A percentile compares a stretch with the other conserved stretches of the same genome.
phyloP scores from a whole-genome alignment of 2,797 vertebrate genomes.

The Peromyscus melanophrys region DNA sequence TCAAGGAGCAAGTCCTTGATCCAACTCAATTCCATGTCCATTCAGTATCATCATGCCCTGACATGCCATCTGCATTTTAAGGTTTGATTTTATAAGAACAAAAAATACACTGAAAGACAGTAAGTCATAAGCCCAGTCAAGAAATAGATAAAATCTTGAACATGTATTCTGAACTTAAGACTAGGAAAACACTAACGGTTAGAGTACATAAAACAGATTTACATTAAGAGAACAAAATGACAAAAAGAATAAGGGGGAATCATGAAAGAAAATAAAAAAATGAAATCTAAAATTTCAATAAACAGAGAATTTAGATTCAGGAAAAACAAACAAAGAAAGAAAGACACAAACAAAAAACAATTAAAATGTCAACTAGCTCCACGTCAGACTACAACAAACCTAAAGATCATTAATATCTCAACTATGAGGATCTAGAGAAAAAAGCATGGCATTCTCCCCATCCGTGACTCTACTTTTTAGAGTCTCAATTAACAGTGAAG shows the following conservation, averaged over 20 bases:
- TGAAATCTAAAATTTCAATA: neutral
- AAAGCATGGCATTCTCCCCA: neutral
- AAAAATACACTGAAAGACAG: neutral
- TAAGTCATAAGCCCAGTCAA: neutral
- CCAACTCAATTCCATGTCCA: neutral
- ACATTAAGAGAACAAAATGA: conserved; percentile 21
- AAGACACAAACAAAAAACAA: neutral
- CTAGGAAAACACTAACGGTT: neutral
- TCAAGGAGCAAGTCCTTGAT: neutral
- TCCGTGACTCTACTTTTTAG: neutral
- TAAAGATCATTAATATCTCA: no score
- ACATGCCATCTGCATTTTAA: neutral
- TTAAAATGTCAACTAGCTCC: neutral
- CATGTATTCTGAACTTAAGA: neutral
- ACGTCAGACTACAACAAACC: neutral
- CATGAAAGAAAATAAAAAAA: neutral
- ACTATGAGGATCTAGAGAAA: neutral
- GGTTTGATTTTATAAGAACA: neutral
- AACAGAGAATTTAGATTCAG: neutral
- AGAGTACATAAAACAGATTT: neutral
- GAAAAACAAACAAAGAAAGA: neutral
- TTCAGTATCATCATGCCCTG: neutral
- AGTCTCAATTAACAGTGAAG: neutral
- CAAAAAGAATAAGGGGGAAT: neutral
- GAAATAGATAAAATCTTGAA: neutral